phyloP scores from a whole-genome alignment of 2,113 vertebrate genomes.

The Anarhynchus alexandrinus region DNA sequence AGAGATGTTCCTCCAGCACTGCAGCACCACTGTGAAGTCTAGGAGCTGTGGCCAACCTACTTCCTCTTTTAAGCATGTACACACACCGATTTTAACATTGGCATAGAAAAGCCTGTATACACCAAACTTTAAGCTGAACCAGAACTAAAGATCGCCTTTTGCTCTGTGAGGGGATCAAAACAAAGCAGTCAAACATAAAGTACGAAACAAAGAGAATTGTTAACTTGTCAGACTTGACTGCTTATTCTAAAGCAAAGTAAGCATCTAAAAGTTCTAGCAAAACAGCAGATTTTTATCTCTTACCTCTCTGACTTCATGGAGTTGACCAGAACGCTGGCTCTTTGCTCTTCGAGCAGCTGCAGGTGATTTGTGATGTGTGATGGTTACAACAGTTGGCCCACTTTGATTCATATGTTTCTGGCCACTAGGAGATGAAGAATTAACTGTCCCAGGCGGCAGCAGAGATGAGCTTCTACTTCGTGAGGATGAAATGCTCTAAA shows the following conservation, averaged over 20 bases:
- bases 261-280: neutral
- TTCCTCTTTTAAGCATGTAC: neutral
- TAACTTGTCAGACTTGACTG: neutral
- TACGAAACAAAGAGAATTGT: neutral
- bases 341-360: slow-evolving; percentile 85
- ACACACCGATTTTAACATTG: neutral
- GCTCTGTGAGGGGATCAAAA: neutral
- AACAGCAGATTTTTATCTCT: slow-evolving; percentile 20
- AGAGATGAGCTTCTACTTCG: slow-evolving; percentile 89
- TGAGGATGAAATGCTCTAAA: slow-evolving; percentile 83
- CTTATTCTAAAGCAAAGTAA: neutral
- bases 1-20: neutral
- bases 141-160: neutral
- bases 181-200: neutral
- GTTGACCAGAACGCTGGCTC: slow-evolving; percentile 83
- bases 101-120: neutral
- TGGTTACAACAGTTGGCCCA: slow-evolving; percentile 85
- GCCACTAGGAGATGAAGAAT: slow-evolving; percentile 84
- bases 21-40: neutral
- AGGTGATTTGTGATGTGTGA: slow-evolving; percentile 96
- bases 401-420: slow-evolving; percentile 79
- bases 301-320: slow-evolving; percentile 95
- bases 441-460: slow-evolving; percentile 82
- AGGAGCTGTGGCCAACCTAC: neutral
- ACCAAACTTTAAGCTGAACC: neutral